Evolutionary conservation across 1,140 invertebrate species (phyloP).

Genomic region (Drosophila orena): DNA sequence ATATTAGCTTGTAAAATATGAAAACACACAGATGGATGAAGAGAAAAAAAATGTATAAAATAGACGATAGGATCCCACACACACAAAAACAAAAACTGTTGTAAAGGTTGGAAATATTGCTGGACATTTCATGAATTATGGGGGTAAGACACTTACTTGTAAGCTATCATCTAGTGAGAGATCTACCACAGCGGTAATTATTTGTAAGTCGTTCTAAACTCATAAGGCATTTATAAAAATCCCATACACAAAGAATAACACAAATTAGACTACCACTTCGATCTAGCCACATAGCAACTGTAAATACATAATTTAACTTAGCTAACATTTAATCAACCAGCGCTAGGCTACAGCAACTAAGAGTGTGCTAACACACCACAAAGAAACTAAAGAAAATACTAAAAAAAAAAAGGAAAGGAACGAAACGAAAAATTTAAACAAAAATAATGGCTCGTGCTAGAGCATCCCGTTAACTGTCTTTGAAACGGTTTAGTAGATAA

Average conservation of each 20-base stretch:
- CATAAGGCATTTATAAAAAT: conserved; percentile 53
- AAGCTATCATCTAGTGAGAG: conserved; percentile 48
- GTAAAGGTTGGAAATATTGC: conserved; percentile 73
- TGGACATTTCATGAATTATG: conserved; percentile 68
- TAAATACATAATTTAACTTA: conserved; percentile 42
- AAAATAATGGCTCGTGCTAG: conserved; percentile 29
- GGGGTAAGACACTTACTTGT: conserved; percentile 54
- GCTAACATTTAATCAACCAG: conserved; percentile 26
- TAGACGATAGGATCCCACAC: conserved; percentile 45
- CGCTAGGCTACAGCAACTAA: conserved; percentile 32
- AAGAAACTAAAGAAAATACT: conserved; percentile 30
- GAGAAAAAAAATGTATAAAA: conserved; percentile 57
- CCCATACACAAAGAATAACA: conserved; percentile 33
- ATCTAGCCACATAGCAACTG: conserved; percentile 22
- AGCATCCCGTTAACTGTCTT: conserved; percentile 21
- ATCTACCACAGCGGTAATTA: conserved; percentile 38
- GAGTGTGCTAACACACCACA: conserved; percentile 30
- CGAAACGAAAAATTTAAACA: conserved; percentile 19
- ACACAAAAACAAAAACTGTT: conserved; percentile 25
- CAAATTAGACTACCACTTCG: conserved; percentile 38
- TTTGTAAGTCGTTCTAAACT: conserved; percentile 47
- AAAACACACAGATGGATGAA: conserved; percentile 23
- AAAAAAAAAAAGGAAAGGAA: conserved; percentile 21
- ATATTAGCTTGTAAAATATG: conserved; percentile 63
- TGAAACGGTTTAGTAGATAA: conserved; percentile 28